These are phyloP conservation scores for Herpailurus yagouaroundi DNA, from an alignment of 2,113 vertebrate species.

Conservation along the genomic window DNA sequence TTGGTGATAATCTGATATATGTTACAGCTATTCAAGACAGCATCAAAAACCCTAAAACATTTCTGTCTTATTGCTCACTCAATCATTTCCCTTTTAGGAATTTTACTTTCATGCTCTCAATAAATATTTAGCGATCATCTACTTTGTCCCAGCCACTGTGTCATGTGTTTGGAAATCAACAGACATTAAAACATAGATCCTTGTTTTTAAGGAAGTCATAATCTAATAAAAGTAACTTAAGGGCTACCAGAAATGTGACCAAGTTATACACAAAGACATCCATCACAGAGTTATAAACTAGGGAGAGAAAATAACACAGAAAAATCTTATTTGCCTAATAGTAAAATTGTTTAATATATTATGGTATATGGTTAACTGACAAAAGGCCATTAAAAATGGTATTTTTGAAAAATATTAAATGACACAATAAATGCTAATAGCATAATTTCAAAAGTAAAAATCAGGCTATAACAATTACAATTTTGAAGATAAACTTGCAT, in stretches of 20 bases:
- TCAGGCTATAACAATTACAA: neutral
- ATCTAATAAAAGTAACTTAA: slow-evolving; percentile 17
- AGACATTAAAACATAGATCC: neutral
- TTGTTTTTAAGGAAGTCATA: slow-evolving; percentile 27
- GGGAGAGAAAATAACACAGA: neutral
- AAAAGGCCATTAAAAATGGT: neutral
- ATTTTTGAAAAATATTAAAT: slow-evolving; percentile 40
- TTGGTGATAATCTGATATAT: neutral
- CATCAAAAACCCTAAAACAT: neutral
- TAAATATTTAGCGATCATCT: slow-evolving; percentile 23
- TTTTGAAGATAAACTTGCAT: slow-evolving; percentile 7
- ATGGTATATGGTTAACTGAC: neutral
- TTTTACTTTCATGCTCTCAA: neutral
- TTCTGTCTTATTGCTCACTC: neutral
- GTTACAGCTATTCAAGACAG: slow-evolving; percentile 10
- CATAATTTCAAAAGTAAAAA: slow-evolving; percentile 25
- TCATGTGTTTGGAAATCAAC: neutral
- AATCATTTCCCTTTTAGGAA: slow-evolving; percentile 30
- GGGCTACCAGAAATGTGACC: neutral
- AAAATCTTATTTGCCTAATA: neutral
- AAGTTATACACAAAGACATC: neutral
- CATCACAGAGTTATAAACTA: neutral
- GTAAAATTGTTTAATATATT: slow-evolving; percentile 10
- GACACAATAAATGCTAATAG: neutral
- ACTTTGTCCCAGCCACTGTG: neutral